Evolutionary conservation across 2,797 vertebrate genomes (phyloP).

Genomic region (Gambelia wislizenii): DNA sequence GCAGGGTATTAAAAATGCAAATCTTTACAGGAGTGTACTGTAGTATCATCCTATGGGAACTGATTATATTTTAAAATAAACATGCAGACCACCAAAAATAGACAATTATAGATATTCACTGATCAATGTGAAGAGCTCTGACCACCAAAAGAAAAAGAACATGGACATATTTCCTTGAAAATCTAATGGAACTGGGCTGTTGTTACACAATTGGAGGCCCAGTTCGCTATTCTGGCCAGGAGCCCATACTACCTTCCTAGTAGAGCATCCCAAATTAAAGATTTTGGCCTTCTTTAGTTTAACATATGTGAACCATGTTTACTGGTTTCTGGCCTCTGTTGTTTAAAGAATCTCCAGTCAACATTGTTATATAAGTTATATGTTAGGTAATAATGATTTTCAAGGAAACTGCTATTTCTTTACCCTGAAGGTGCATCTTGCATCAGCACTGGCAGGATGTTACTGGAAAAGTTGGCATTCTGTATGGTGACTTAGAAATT

Average conservation of each 20-base stretch:
- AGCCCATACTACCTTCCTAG: not conserved
- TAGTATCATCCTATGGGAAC: too few species aligned
- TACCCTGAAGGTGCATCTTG: not conserved
- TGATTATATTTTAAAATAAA: too few species aligned
- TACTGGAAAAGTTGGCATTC: not conserved
- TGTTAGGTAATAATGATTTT: constrained; percentile 4
- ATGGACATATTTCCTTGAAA: not conserved
- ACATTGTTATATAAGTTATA: not conserved
- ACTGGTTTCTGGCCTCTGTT: not conserved
- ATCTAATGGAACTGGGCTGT: not conserved
- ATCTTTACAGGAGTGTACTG: too few species aligned
- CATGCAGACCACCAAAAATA: too few species aligned
- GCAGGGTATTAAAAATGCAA: too few species aligned
- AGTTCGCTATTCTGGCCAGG: not conserved
- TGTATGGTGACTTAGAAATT: not conserved
- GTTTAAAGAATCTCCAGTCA: not conserved
- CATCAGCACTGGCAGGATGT: not conserved
- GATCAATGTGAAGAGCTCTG: too few species aligned
- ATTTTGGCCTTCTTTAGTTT: not conserved
- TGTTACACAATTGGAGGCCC: not conserved
- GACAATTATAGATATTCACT: too few species aligned
- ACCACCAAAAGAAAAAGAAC: too few species aligned
- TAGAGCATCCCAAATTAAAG: not conserved
- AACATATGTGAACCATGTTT: not conserved
- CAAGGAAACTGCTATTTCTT: not conserved